A percentile compares a stretch with the other conserved stretches of the same genome.
Conservation (phyloP, 2,888 invertebrate genomes). For the Microchrysa polita region DNA sequence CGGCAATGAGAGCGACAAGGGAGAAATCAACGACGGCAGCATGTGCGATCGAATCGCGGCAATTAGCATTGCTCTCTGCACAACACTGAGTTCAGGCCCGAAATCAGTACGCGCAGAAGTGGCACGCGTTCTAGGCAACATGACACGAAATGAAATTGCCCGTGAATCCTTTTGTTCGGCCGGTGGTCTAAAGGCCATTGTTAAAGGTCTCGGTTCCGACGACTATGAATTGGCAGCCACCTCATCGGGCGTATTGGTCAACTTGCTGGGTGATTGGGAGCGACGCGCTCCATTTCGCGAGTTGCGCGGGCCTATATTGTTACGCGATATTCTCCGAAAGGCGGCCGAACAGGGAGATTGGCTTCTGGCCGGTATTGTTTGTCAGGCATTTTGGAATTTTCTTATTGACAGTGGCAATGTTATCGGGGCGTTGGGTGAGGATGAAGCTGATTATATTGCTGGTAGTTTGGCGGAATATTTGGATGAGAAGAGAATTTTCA, state of each 20-base stretch:
- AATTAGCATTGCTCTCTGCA: conserved; percentile 57
- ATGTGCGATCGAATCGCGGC: conserved; percentile 58
- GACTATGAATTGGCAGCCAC: conserved; percentile 78
- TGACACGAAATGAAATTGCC: conserved; percentile 76
- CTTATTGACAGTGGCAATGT: conserved; percentile 68
- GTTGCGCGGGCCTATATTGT: conserved; percentile 66
- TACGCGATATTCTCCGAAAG: conserved; percentile 68
- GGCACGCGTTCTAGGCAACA: conserved; percentile 83
- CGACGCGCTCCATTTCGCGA: conserved; percentile 68
- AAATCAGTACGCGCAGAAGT: conserved; percentile 70
- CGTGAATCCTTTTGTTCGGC: conserved; percentile 73
- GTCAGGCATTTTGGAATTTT: conserved; percentile 80
- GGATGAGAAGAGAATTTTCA: conserved; percentile 71
- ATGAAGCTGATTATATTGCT: conserved; percentile 67
- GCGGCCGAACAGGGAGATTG: conserved; percentile 72
- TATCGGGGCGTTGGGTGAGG: conserved; percentile 65
- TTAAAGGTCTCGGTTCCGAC: conserved; percentile 70
- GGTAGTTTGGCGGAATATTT: conserved; percentile 67
- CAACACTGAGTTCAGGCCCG: conserved; percentile 56
- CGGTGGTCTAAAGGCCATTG: conserved; percentile 71
- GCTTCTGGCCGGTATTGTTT: conserved; percentile 76
- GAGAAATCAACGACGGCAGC: conserved; percentile 54
- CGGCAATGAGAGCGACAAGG: conserved; percentile 55
- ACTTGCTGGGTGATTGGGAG: conserved; percentile 73
- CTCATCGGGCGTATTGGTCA: conserved; percentile 84